A percentile compares a stretch with the other conserved stretches of the same genome.
phyloP scores from a whole-genome alignment of 2,888 invertebrate genomes.

The Eupithecia pulchellata region DNA sequence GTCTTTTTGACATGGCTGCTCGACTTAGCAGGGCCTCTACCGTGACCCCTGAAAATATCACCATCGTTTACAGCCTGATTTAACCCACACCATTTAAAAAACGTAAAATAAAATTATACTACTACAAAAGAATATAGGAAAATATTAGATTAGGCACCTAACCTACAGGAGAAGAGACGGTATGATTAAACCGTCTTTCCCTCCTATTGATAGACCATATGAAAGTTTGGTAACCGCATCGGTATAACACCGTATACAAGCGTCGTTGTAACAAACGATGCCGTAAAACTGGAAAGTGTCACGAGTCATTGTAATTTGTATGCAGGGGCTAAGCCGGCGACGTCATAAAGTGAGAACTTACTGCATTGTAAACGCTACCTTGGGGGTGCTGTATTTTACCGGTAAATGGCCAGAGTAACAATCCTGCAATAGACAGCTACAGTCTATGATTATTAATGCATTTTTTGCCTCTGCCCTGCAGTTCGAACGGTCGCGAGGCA shows the following conservation, averaged over 20 bases:
- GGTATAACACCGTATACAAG: conserved; percentile 42
- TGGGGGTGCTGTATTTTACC: conserved; percentile 54
- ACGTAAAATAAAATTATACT: no score
- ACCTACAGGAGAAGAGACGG: not conserved
- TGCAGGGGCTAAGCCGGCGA: conserved; percentile 63
- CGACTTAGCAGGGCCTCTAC: no score
- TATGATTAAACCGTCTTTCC: not conserved
- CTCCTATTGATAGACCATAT: not conserved
- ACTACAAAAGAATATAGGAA: not conserved
- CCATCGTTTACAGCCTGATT: no score
- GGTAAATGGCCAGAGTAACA: not conserved
- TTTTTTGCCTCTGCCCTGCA: not conserved
- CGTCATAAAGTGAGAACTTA: conserved; percentile 70
- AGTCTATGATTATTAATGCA: not conserved
- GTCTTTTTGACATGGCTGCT: no score
- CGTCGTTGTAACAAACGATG: conserved; percentile 61
- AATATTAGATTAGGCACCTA: not conserved
- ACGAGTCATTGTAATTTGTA: conserved; percentile 65
- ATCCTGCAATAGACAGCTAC: not conserved
- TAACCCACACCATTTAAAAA: no score
- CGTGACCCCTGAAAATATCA: no score
- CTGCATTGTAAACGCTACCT: conserved; percentile 70
- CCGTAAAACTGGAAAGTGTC: conserved; percentile 72
- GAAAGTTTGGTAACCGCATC: not conserved
- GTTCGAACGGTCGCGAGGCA: not conserved